These are phyloP conservation scores for Dryas iulia DNA, from an alignment of 1,140 invertebrate species.

Conservation along the genomic window DNA sequence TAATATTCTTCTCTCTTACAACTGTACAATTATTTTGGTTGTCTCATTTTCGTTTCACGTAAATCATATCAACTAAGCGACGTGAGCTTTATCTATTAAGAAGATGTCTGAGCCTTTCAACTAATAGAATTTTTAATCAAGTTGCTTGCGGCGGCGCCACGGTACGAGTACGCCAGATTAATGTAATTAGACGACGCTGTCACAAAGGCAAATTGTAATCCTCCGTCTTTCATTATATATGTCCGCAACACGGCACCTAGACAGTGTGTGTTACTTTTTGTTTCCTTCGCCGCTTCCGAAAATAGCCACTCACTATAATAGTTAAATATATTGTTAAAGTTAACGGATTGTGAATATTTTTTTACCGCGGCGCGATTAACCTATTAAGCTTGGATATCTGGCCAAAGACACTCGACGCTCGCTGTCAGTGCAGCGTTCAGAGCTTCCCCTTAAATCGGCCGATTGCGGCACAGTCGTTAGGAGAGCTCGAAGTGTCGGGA, in stretches of 20 bases:
- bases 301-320: background rate
- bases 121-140: constrained; percentile 80
- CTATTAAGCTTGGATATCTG: constrained; percentile 47
- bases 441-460: constrained; percentile 68
- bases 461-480: constrained; percentile 76
- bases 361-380: constrained; percentile 54
- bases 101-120: constrained; percentile 69
- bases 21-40: constrained; percentile 14
- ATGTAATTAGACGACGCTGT: constrained; percentile 77
- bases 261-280: constrained; percentile 61
- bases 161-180: constrained; percentile 71
- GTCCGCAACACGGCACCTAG: constrained; percentile 59
- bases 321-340: background rate
- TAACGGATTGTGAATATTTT: constrained; percentile 28
- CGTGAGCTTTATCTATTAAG: constrained; percentile 73
- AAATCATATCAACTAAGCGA: constrained; percentile 40
- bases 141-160: constrained; percentile 64
- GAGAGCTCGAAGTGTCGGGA: constrained; percentile 73
- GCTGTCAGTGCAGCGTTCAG: constrained; percentile 47
- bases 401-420: constrained; percentile 47
- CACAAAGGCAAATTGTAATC: constrained; percentile 79
- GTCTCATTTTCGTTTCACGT: constrained; percentile 30
- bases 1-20: background rate
- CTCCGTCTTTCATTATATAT: constrained; percentile 72
- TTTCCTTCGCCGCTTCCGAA: constrained; percentile 16